A percentile compares a stretch with the other conserved stretches of the same genome.
phyloP scores from a whole-genome alignment of 1,140 invertebrate species.

The Leptonema lineaticorne region DNA sequence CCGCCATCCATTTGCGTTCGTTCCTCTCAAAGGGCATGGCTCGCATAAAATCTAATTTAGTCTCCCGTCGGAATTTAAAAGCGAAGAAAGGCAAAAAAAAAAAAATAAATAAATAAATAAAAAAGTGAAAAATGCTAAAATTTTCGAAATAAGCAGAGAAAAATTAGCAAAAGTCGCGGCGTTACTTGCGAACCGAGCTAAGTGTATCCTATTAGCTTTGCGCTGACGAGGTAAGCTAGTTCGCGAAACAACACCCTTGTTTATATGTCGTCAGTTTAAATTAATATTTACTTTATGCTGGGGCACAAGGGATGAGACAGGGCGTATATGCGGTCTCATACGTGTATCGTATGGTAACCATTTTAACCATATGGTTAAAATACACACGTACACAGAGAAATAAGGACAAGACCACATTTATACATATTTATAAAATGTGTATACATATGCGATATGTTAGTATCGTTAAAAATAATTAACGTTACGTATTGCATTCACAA shows the following conservation, averaged over 20 bases:
- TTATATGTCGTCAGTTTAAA: slow-evolving; percentile 20
- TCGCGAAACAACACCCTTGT: slow-evolving; percentile 20
- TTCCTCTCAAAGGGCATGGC: background rate
- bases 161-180: background rate
- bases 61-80: no score
- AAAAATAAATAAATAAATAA: background rate
- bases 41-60: no score
- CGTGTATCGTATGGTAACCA: no score
- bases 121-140: background rate
- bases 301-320: no score
- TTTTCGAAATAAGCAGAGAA: background rate
- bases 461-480: slow-evolving; percentile 2
- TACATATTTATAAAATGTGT: no score
- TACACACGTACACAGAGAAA: no score
- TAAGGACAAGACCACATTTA: no score
- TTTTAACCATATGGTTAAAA: no score
- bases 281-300: slow-evolving; percentile 21
- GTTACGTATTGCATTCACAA: no score
- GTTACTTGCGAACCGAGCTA: background rate
- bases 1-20: background rate
- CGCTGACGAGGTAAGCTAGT: slow-evolving; percentile 11
- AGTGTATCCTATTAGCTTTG: slow-evolving; percentile 19
- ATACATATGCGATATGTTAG: no score
- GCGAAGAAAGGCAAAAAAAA: background rate
- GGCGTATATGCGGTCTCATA: no score